A percentile compares a stretch with the other conserved stretches of the same genome.
These are phyloP conservation scores for Limnephilus lunatus DNA, from an alignment of 2,888 invertebrate genomes.

Conservation along the genomic window DNA sequence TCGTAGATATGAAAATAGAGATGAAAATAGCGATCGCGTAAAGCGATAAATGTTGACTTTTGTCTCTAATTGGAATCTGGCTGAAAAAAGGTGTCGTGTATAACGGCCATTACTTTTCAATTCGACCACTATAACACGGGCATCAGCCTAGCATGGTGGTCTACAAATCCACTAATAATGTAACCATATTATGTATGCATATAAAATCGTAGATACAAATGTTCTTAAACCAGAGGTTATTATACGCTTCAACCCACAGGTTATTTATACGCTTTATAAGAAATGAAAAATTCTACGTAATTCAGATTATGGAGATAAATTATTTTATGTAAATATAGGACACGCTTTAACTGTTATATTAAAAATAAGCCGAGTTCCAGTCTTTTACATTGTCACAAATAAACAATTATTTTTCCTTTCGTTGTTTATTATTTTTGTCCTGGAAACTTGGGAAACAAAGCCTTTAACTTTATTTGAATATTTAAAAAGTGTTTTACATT, in stretches of 20 bases:
- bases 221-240: not conserved
- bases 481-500: not conserved
- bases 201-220: not conserved
- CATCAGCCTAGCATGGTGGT: too few species aligned
- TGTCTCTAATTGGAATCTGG: too few species aligned
- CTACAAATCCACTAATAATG: too few species aligned
- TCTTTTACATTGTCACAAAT: not conserved
- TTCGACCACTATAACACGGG: too few species aligned
- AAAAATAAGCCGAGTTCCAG: not conserved
- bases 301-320: not conserved
- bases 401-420: not conserved
- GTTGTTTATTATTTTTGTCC: conserved; percentile 11
- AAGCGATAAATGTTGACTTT: too few species aligned
- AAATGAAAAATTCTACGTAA: not conserved
- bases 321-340: not conserved
- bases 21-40: too few species aligned
- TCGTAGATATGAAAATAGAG: too few species aligned
- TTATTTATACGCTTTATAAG: not conserved
- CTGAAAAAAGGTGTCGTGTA: too few species aligned
- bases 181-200: too few species aligned
- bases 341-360: not conserved
- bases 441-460: not conserved
- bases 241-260: too few species aligned
- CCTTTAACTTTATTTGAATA: not conserved
- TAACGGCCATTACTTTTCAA: too few species aligned